These are phyloP conservation scores for Synanthedon myopaeformis DNA, from an alignment of 2,888 invertebrate species.

Conservation along the genomic window DNA sequence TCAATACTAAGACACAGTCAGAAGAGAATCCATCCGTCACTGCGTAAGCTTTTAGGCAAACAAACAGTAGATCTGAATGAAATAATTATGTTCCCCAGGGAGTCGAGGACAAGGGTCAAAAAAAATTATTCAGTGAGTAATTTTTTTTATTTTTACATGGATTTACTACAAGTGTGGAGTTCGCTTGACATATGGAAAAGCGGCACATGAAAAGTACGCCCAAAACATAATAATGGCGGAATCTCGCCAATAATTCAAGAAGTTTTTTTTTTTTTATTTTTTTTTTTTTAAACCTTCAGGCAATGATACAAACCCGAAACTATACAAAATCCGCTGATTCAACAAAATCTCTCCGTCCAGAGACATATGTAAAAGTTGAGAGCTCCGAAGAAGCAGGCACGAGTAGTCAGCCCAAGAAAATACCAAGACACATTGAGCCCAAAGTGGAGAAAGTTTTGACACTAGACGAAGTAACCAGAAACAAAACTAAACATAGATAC, in stretches of 20 bases:
- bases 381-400: constrained; percentile 8
- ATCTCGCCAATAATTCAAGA: no score
- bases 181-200: no score
- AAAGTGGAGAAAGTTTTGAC: constrained; percentile 44
- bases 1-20: constrained; percentile 48
- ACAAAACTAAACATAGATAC: constrained; percentile 67
- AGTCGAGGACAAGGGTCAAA: constrained; percentile 57
- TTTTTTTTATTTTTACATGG: no score
- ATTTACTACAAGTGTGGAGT: no score
- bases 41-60: constrained; percentile 77
- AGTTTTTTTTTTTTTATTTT: not conserved
- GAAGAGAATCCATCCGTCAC: constrained; percentile 78
- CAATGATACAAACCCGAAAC: constrained; percentile 49
- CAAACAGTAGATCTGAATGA: constrained; percentile 64
- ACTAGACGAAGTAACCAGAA: constrained; percentile 59
- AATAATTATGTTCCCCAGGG: constrained; percentile 44
- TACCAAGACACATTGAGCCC: constrained; percentile 54
- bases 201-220: no score
- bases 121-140: constrained; percentile 29
- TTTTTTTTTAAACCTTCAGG: constrained; percentile 20
- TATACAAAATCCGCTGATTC: constrained; percentile 50
- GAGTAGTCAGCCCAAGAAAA: constrained; percentile 22
- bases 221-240: no score
- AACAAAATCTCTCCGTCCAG: constrained; percentile 40
- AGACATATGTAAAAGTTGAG: constrained; percentile 9